Evolutionary conservation across 1,140 invertebrate genomes (phyloP), one percentile per base, ranked within the genome.

Genomic region (Paracyclopina nana): DNA sequence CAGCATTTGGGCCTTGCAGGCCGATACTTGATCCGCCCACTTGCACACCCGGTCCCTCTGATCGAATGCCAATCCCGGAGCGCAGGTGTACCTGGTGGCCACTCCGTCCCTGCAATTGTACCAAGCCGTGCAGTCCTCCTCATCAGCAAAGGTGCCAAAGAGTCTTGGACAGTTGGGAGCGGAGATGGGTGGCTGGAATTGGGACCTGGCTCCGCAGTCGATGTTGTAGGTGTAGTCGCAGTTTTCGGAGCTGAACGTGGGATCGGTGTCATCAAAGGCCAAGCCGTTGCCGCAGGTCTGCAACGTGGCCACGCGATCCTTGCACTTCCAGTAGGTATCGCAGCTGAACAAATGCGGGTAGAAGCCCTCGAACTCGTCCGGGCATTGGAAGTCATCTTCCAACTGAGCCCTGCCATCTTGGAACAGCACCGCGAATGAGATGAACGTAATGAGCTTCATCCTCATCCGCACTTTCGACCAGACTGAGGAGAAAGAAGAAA

Each of bases 91-190:
- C 57, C 80, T 76, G 58, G 81, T 86, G 6, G 84, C 77, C 65
- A 90, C 86, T 30, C 86, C 87, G 66, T 87, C 87, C 85, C 86
- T 90, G 66, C 87, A 92, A 64, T 86, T 88, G 80, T 84, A 91
- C 77, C 91, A 92, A 1, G 82, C 79, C 63, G 86, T 80, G 65
- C 86, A 90, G 64, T 88, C 85, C 54, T 71, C 67, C 18, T 79
- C 78, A 62, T 91, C 85, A 50, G 83, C 63, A 73, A 91, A 91
- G 65, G 91, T 88, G 61, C 87, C 87, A 65, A 90, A 90, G 40
- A 91, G 68, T 44, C 85, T 72, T 12, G 79, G 60, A 60, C 86
- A 92, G 64, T 91, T 80, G 1, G 81, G 72, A 14, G 85, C 82
- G 29, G 75, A 71, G 59, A 90, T 80, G 59, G 86, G 73, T 12